Conservation (phyloP, 1,140 invertebrate species). For the Cotesia chilonis region DNA sequence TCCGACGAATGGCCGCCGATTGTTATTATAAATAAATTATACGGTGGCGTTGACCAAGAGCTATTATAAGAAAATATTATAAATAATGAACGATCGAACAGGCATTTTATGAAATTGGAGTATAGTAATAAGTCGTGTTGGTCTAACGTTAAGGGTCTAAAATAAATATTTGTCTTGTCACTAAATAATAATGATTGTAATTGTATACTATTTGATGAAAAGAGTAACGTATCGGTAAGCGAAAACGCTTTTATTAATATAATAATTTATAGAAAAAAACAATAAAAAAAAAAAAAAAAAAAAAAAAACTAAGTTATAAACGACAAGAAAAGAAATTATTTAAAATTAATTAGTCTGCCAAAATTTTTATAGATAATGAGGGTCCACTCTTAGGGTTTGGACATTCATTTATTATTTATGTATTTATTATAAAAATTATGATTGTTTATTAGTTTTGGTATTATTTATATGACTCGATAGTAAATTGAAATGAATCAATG, state of each 20-base stretch:
- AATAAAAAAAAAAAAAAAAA: not conserved
- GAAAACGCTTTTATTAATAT: not conserved
- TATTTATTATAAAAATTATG: not conserved
- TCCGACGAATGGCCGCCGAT: constrained; percentile 1
- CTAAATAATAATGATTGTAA: not conserved
- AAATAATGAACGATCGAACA: not conserved
- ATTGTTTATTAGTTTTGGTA: not conserved
- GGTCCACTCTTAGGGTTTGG: constrained; percentile 32
- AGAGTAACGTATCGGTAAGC: not conserved
- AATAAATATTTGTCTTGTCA: constrained; percentile 7
- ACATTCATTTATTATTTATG: constrained; percentile 17
- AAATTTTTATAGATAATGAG: constrained; percentile 38
- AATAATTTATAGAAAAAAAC: constrained; percentile 20
- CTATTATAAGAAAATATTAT: not conserved
- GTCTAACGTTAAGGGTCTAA: constrained; percentile 35
- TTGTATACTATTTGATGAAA: not conserved
- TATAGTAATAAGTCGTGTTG: constrained; percentile 19
- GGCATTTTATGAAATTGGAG: constrained; percentile 9
- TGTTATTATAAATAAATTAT: constrained; percentile 1
- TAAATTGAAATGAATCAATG: not conserved
- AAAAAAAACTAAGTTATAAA: too few relatives aligned
- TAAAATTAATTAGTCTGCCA: constrained; percentile 31
- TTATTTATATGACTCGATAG: not conserved
- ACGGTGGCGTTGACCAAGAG: constrained; percentile 1
- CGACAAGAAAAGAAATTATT: constrained; percentile 15